Base-by-base conservation (phyloP, 92 coral and sea anemone species). In the Bergia sp. region DNA sequence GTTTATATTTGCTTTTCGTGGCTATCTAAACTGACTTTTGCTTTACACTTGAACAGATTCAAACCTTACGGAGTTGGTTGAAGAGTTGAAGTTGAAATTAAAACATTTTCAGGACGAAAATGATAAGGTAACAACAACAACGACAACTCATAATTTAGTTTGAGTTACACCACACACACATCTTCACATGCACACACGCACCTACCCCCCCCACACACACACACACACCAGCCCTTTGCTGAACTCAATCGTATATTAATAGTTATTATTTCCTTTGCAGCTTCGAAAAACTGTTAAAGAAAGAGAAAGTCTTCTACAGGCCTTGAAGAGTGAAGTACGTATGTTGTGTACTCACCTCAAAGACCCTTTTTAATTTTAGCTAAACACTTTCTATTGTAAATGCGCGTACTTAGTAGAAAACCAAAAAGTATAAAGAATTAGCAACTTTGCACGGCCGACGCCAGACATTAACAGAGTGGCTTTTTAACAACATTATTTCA, bases 41-140 rank as follows among this genome's bases (percentile, higher is more conserved):
- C 80, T 23, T 67, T 43, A 29, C 23, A 20, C 45, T 37, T 7
- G 15, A n/a, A 66, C 77, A 84, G 87, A 38, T 36, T 45, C 87
- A 47, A 49, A 84, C 41, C 79, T 65, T 44, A 20, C 79, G 18
- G 87, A 45, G 74, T 16, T 84, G 65, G 87, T 84, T 15, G 66
- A 84, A 49, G 79, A 69, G 64, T 84, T 84, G 65, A 84, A 84
- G 75, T 37, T 79, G 15, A 84, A 37, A 84, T 47, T 84, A 37
- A 84, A 84, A 72, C 79, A 23, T 12, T 44, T 84, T 49, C 87
- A 84, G 79, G 87, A 84, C 50, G 87, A 84, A 45, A 84, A 84
- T 47, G 87, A 84, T 37, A 84, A 72, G 87, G 87, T 84, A 69
- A 47, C 3, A 38, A 42, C 10, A 2, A 57, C 65, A 57, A 57